A percentile compares a stretch with the other conserved stretches of the same genome.
Conservation (phyloP, 2,888 invertebrate species). For the Melanostoma scalare region DNA sequence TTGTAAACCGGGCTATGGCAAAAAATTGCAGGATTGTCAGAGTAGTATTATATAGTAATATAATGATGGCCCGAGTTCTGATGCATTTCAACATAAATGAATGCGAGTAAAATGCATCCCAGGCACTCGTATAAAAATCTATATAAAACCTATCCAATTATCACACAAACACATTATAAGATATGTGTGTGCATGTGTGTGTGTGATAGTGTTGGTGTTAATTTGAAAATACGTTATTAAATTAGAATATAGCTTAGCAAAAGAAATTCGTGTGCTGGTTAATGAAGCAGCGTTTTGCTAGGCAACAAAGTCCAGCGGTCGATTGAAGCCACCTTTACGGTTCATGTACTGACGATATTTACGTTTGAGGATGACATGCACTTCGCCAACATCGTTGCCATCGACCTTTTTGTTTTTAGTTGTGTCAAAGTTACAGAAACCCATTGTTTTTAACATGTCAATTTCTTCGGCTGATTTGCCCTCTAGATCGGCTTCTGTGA, state of each 20-base stretch:
- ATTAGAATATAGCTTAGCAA: constrained; percentile 45
- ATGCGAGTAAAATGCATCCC: constrained; percentile 25
- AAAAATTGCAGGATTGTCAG: constrained; percentile 81
- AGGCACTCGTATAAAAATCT: constrained; percentile 67
- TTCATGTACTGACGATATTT: constrained; percentile 99
- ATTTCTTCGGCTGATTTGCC: constrained; percentile 95
- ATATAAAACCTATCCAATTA: constrained; percentile 66
- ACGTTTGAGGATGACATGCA: constrained; percentile 96
- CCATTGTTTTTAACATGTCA: constrained; percentile 98
- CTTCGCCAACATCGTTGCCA: constrained; percentile 96
- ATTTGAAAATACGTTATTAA: constrained; percentile 48
- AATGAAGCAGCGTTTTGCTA: constrained; percentile 79
- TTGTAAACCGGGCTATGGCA: constrained; percentile 82
- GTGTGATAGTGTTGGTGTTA: background rate
- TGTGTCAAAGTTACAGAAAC: constrained; percentile 96
- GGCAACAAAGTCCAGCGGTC: constrained; percentile 98
- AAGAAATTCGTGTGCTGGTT: constrained; percentile 33
- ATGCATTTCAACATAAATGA: constrained; percentile 9
- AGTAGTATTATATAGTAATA: constrained; percentile 48
- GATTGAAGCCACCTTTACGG: constrained; percentile 98
- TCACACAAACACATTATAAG: constrained; percentile 40
- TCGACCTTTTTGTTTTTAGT: constrained; percentile 98
- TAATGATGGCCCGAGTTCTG: constrained; percentile 22
- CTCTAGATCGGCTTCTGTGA: constrained; percentile 92
- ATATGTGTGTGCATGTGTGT: background rate